Conservation (phyloP, 2,113 vertebrate species). For the Heterotis niloticus region DNA sequence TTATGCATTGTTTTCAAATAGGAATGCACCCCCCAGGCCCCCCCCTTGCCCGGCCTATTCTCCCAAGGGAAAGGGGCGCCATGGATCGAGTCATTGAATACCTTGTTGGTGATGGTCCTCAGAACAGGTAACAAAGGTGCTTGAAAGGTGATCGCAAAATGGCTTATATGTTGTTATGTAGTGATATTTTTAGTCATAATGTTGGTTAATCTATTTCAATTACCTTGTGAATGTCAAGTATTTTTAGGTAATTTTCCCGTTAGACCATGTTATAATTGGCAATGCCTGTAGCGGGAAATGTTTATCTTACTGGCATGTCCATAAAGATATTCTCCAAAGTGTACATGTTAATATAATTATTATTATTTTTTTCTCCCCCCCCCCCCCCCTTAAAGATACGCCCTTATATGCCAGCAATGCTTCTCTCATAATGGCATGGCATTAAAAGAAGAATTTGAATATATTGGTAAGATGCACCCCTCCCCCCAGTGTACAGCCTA, state of each 20-base stretch:
- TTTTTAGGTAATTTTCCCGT: too few relatives aligned
- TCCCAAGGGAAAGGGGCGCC: constrained; percentile 84
- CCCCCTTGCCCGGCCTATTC: constrained; percentile 86
- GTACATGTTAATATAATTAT: neutral
- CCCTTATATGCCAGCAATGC: constrained; percentile 97
- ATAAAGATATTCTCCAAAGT: too few relatives aligned
- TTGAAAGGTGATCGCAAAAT: neutral
- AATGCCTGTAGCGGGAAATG: too few relatives aligned
- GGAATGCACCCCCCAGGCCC: constrained; percentile 95
- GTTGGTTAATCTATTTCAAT: too few relatives aligned
- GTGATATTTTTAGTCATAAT: too few relatives aligned
- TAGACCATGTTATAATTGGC: too few relatives aligned
- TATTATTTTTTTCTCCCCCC: constrained; percentile 6
- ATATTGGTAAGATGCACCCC: constrained; percentile 79
- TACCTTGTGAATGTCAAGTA: too few relatives aligned
- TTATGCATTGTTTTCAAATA: constrained; percentile 48
- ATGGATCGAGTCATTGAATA: constrained; percentile 94
- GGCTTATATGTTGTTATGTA: neutral
- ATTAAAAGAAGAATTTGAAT: constrained; percentile 98
- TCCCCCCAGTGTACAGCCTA: constrained; percentile 56
- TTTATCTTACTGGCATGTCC: too few relatives aligned
- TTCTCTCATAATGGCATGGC: constrained; percentile 98
- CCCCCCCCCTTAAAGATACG: constrained; percentile 76
- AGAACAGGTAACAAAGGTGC: constrained; percentile 80
- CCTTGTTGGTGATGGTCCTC: constrained; percentile 94